Conservation (phyloP, 2,888 invertebrate species). For the Nomada fucata region DNA sequence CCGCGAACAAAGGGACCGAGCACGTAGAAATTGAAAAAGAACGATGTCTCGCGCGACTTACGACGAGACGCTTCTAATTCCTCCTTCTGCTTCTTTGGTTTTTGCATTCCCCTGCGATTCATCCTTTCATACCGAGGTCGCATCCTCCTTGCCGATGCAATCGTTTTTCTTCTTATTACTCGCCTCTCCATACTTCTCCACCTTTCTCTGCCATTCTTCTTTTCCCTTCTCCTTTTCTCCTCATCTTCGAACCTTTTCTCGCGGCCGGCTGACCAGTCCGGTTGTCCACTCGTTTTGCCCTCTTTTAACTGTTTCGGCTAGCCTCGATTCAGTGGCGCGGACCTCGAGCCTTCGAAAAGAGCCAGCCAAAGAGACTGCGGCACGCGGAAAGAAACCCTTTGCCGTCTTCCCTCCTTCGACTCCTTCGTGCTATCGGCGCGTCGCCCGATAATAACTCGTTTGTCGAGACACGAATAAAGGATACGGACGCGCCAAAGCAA, state of each 20-base stretch:
- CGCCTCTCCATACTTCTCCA: conserved; percentile 12
- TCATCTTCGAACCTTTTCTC: conserved; percentile 11
- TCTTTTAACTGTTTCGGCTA: conserved; percentile 47
- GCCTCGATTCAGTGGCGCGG: conserved; percentile 51
- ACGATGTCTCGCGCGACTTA: conserved; percentile 23
- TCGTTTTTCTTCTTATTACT: conserved; percentile 48
- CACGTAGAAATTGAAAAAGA: conserved; percentile 20
- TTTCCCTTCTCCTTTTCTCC: conserved; percentile 18
- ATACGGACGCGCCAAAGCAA: too few species aligned
- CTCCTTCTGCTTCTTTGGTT: not conserved
- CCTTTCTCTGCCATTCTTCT: conserved; percentile 16
- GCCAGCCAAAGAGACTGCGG: conserved; percentile 14
- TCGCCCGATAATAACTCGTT: not conserved
- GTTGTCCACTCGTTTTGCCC: conserved; percentile 24
- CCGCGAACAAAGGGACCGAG: not conserved
- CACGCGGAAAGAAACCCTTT: conserved; percentile 17
- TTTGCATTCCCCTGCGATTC: conserved; percentile 5
- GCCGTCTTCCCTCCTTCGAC: conserved; percentile 6
- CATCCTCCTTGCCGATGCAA: conserved; percentile 25
- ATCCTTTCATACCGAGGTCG: conserved; percentile 11
- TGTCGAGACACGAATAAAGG: not conserved
- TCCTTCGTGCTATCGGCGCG: not conserved
- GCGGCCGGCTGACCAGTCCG: conserved; percentile 5
- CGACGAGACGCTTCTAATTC: conserved; percentile 18
- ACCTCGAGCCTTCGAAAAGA: conserved; percentile 31